These are phyloP conservation scores for Diarsia dahlii DNA, from an alignment of 2,888 invertebrate species.

Conservation along the genomic window DNA sequence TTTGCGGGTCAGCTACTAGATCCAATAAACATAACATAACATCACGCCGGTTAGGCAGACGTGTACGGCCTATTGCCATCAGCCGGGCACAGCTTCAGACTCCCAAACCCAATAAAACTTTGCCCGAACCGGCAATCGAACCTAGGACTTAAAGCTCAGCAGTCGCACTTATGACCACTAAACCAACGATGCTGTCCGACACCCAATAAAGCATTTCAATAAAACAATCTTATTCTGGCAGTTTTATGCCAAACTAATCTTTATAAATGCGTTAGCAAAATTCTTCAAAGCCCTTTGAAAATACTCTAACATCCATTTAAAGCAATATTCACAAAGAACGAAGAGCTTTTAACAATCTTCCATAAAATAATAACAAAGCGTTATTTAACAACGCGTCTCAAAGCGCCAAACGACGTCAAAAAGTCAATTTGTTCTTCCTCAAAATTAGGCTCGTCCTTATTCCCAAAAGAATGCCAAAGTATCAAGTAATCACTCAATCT, in stretches of 20 bases:
- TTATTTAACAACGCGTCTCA: slow-evolving; percentile 27
- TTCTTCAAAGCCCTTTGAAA: slow-evolving; percentile 2
- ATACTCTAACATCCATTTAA: background rate
- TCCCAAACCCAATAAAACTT: too few species aligned
- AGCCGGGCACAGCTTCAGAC: too few species aligned
- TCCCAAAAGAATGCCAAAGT: slow-evolving; percentile 36
- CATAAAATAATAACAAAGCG: slow-evolving; percentile 31
- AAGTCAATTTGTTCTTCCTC: slow-evolving; percentile 43
- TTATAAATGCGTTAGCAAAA: background rate
- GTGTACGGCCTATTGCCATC: too few species aligned
- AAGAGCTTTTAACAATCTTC: background rate
- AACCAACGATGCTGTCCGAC: too few species aligned
- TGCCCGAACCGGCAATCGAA: too few species aligned
- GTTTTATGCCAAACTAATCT: background rate
- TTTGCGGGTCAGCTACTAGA: background rate
- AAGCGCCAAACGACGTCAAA: slow-evolving; percentile 24
- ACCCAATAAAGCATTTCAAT: too few species aligned
- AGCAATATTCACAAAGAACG: background rate
- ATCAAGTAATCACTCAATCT: slow-evolving; percentile 49
- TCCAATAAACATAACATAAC: too few species aligned
- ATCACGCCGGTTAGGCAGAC: too few species aligned
- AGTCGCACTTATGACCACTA: too few species aligned
- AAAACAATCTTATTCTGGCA: background rate
- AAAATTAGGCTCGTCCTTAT: slow-evolving; percentile 41
- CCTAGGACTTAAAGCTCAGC: too few species aligned